Percentiles rank a stretch among this genome's conserved stretches.
phyloP scores from a whole-genome alignment of 2,888 invertebrate species.

The Leucophenga maculata region DNA sequence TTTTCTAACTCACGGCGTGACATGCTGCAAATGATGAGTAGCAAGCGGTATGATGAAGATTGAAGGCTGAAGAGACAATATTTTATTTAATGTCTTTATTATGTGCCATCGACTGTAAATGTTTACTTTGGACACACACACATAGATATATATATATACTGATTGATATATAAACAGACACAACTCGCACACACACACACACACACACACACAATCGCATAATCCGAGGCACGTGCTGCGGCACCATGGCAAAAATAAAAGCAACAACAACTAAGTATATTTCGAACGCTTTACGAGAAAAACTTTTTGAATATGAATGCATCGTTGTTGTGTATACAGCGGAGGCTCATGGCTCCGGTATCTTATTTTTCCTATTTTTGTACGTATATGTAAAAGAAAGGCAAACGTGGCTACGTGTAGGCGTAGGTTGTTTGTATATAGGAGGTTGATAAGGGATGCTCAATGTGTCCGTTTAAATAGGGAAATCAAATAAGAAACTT shows the following conservation, averaged over 20 bases:
- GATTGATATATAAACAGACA: background rate
- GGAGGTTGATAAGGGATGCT: background rate
- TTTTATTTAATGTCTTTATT: slow-evolving; percentile 65
- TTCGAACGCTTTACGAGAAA: too few relatives aligned
- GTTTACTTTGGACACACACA: slow-evolving; percentile 51
- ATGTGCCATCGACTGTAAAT: slow-evolving; percentile 65
- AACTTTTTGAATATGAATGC: slow-evolving; percentile 33
- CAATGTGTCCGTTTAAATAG: background rate
- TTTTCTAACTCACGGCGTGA: slow-evolving; percentile 27
- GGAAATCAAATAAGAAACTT: background rate
- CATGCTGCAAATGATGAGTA: slow-evolving; percentile 35
- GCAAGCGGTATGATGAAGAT: too few relatives aligned
- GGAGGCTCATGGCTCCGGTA: too few relatives aligned
- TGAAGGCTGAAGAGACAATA: slow-evolving; percentile 30
- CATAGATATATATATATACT: slow-evolving; percentile 25
- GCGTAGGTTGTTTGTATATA: too few relatives aligned
- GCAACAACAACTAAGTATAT: background rate
- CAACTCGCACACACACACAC: slow-evolving; percentile 16
- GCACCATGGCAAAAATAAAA: slow-evolving; percentile 36
- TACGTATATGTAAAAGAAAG: slow-evolving; percentile 2
- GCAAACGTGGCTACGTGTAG: background rate
- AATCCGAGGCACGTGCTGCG: slow-evolving; percentile 59
- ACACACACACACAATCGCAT: slow-evolving; percentile 35
- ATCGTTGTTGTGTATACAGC: too few relatives aligned
- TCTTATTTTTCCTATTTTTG: background rate